Evolutionary conservation across 2,888 invertebrate species (phyloP).

Genomic region (Acrobasis consociella): DNA sequence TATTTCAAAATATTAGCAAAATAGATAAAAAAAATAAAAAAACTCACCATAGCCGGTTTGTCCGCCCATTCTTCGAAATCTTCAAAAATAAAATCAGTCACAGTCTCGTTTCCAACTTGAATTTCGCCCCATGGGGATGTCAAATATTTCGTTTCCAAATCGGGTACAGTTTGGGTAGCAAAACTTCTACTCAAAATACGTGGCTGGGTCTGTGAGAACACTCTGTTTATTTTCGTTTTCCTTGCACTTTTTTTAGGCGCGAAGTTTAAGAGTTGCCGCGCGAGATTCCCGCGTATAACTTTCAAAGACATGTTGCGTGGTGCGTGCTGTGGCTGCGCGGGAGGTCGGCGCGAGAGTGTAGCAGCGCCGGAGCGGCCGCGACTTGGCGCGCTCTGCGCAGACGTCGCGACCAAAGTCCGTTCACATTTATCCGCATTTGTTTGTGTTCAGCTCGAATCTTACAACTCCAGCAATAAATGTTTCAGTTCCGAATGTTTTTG

Average conservation of each 20-base stretch:
- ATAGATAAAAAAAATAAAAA: slow-evolving; percentile 7
- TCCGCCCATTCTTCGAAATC: slow-evolving; percentile 81
- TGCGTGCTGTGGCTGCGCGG: slow-evolving; percentile 56
- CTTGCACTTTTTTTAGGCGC: slow-evolving; percentile 48
- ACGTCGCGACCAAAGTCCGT: slow-evolving; percentile 70
- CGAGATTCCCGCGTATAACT: slow-evolving; percentile 71
- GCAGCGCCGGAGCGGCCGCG: slow-evolving; percentile 40
- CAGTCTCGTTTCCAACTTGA: slow-evolving; percentile 78
- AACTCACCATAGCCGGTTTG: slow-evolving; percentile 85
- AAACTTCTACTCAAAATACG: slow-evolving; percentile 50
- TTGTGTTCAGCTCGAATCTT: slow-evolving; percentile 31
- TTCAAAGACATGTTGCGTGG: slow-evolving; percentile 70
- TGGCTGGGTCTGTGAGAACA: slow-evolving; percentile 31
- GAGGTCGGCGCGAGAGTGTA: slow-evolving; percentile 58
- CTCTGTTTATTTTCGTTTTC: slow-evolving; percentile 43
- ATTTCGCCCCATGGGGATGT: slow-evolving; percentile 77
- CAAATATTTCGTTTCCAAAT: slow-evolving; percentile 57
- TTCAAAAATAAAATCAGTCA: slow-evolving; percentile 84
- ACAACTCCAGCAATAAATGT: neutral
- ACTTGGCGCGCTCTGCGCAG: slow-evolving; percentile 63
- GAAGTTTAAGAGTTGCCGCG: slow-evolving; percentile 63
- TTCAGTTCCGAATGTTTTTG: neutral
- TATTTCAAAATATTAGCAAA: neutral
- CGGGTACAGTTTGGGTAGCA: slow-evolving; percentile 61
- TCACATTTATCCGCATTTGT: slow-evolving; percentile 49